Conservation (phyloP, 2,113 vertebrate species). For the Taurulus bubalis region DNA sequence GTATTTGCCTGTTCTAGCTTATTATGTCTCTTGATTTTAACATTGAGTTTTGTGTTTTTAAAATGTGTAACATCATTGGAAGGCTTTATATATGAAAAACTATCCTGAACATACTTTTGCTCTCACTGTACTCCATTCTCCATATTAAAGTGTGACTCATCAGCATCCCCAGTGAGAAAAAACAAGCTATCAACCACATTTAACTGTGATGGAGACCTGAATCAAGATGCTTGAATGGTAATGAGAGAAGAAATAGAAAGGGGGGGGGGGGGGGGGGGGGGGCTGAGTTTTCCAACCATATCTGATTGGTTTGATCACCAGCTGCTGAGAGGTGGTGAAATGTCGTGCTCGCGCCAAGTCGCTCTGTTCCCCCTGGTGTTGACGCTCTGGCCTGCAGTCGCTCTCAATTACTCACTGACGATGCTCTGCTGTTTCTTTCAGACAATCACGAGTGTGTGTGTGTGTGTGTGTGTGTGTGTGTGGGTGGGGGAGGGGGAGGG, state of each 20-base stretch:
- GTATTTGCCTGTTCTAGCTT: not conserved
- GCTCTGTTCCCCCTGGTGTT: conserved; percentile 51
- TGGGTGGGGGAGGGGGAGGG: too few species aligned
- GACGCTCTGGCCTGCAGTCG: conserved; percentile 62
- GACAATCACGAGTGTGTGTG: conserved; percentile 11
- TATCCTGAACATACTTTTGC: conserved; percentile 4
- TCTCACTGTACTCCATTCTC: not conserved
- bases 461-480: conserved; percentile 37
- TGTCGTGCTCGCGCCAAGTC: conserved; percentile 51
- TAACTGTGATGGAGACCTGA: conserved; percentile 53
- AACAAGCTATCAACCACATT: conserved; percentile 35
- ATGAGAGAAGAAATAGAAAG: conserved; percentile 42
- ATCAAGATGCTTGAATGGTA: conserved; percentile 47
- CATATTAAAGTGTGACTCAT: conserved; percentile 51
- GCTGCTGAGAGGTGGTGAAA: conserved; percentile 73
- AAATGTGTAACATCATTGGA: not conserved
- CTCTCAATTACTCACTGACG: conserved; percentile 71
- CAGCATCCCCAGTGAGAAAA: conserved; percentile 24
- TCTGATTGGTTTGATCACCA: conserved; percentile 77
- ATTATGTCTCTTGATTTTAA: conserved; percentile 10
- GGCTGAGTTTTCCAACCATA: conserved; percentile 49
- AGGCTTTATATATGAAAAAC: not conserved
- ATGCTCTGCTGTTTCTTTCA: conserved; percentile 62
- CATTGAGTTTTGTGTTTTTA: not conserved
- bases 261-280: not conserved